Conservation (phyloP, 2,888 invertebrate genomes). For the Dynastes tityus region DNA sequence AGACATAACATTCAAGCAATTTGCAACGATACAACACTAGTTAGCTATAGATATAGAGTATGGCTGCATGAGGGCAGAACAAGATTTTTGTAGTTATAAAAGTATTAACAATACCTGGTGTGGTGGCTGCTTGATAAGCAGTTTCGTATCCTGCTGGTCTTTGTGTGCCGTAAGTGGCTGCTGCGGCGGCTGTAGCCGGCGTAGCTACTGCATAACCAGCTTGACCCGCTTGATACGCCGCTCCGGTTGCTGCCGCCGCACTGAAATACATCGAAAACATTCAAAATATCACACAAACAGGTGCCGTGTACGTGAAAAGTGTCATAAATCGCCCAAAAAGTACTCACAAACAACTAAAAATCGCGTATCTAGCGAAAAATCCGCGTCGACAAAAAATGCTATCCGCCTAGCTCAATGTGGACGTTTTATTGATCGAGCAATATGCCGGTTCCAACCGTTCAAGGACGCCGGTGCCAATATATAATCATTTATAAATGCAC, state of each 20-base stretch:
- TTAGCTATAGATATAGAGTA: constrained; percentile 11
- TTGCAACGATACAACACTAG: too few species aligned
- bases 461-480: constrained; percentile 66
- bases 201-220: constrained; percentile 89
- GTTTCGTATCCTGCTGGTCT: constrained; percentile 88
- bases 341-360: constrained; percentile 43
- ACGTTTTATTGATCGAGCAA: constrained; percentile 67
- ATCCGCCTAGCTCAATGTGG: constrained; percentile 49
- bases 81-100: neutral
- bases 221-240: constrained; percentile 88
- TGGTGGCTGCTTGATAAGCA: constrained; percentile 87
- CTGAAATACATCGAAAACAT: constrained; percentile 65
- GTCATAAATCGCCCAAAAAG: constrained; percentile 41
- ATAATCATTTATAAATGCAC: constrained; percentile 34
- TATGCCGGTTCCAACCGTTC: constrained; percentile 69
- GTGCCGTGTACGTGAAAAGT: constrained; percentile 28
- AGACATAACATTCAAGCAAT: too few species aligned
- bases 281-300: constrained; percentile 50
- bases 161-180: constrained; percentile 89
- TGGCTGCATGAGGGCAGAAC: constrained; percentile 47
- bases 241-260: constrained; percentile 81
- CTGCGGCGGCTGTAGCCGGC: constrained; percentile 86
- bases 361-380: constrained; percentile 42
- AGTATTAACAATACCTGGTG: constrained; percentile 69
- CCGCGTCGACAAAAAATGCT: constrained; percentile 47